Conservation (phyloP, 2,888 invertebrate genomes). For the Heteromyza rotundicornis region DNA sequence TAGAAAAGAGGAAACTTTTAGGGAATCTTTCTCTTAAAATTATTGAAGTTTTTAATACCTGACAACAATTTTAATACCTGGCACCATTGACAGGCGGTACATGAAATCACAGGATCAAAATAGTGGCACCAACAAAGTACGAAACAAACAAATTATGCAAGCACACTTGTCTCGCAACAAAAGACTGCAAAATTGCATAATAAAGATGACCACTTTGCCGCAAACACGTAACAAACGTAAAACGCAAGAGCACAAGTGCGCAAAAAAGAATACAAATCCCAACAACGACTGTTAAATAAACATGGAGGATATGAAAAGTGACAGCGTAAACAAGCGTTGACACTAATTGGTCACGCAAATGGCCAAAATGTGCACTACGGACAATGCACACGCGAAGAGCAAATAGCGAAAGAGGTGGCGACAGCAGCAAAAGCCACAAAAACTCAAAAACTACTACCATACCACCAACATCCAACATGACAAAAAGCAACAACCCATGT, state of each 20-base stretch:
- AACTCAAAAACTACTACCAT: not conserved
- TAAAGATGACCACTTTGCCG: not conserved
- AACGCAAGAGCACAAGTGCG: not conserved
- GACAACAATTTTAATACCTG: no score
- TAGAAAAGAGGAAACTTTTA: no score
- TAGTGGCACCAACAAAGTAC: no score
- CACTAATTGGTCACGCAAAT: slow-evolving; percentile 20
- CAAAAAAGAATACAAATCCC: not conserved
- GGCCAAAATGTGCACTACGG: slow-evolving; percentile 1
- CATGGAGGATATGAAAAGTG: slow-evolving; percentile 5
- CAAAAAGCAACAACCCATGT: no score
- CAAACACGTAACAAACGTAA: not conserved
- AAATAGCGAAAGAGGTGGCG: not conserved
- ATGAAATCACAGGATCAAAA: no score
- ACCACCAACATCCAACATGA: not conserved
- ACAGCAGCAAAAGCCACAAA: not conserved
- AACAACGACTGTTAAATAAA: slow-evolving; percentile 7
- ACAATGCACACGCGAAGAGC: not conserved
- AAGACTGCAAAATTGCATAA: not conserved
- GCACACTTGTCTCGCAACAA: no score
- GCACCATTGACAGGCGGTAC: no score
- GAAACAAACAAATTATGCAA: no score
- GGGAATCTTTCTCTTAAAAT: no score
- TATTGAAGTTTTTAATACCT: no score
- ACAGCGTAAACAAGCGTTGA: slow-evolving; percentile 12